phyloP scores from a whole-genome alignment of 2,113 vertebrate species.

The Daphoenositta chrysoptera region DNA sequence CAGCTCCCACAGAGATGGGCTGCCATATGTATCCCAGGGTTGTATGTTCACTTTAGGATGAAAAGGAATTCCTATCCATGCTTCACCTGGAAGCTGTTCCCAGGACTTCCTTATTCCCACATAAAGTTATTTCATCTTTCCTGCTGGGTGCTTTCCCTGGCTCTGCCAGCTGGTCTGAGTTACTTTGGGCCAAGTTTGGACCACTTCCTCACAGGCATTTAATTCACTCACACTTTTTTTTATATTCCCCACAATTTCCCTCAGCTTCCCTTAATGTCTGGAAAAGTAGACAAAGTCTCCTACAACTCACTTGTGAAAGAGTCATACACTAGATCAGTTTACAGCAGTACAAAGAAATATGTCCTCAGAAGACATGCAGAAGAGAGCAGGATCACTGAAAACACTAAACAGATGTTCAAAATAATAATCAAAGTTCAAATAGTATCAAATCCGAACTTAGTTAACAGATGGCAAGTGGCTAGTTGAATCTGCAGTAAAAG shows the following conservation, averaged over 20 bases:
- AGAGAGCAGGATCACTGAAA: not conserved
- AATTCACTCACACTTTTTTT: not conserved
- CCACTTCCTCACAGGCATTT: not conserved
- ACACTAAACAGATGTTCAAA: not conserved
- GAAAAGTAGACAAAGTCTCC: slow-evolving; percentile 30
- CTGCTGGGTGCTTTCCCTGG: not conserved
- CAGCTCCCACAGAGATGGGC: not conserved
- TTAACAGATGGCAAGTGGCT: not conserved
- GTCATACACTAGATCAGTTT: not conserved
- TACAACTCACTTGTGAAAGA: not conserved
- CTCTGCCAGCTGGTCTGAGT: not conserved
- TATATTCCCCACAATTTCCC: not conserved
- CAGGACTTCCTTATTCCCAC: not conserved
- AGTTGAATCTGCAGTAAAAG: not conserved
- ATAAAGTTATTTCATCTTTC: not conserved
- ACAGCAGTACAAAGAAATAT: slow-evolving; percentile 27
- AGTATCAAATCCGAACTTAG: not conserved
- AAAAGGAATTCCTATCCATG: not conserved
- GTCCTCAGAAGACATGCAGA: not conserved
- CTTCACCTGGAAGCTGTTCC: not conserved
- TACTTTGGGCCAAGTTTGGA: not conserved
- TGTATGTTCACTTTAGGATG: not conserved
- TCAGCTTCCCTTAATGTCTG: slow-evolving; percentile 16
- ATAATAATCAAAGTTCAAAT: not conserved
- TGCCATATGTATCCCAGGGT: not conserved